phyloP scores from a whole-genome alignment of 2,113 vertebrate species.

The Phaetusa simplex region DNA sequence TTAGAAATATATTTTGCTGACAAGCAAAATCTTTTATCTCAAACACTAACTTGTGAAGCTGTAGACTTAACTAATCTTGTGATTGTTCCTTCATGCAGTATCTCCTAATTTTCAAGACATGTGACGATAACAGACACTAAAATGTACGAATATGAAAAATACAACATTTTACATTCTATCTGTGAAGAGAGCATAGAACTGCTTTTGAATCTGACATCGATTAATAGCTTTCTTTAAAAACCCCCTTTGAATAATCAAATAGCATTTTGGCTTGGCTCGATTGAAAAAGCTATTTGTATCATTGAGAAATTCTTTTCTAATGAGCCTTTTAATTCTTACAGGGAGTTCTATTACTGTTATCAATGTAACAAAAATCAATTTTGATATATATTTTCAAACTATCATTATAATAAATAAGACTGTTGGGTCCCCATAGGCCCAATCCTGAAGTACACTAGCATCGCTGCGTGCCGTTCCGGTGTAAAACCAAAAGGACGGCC shows the following conservation, averaged over 20 bases:
- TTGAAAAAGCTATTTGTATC: slow-evolving; percentile 6
- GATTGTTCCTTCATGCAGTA: background rate
- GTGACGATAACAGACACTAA: background rate
- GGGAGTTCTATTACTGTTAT: background rate
- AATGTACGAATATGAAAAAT: slow-evolving; percentile 5
- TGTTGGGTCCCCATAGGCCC: background rate
- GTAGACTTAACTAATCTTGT: background rate
- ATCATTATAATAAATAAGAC: slow-evolving; percentile 9
- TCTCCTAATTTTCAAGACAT: slow-evolving; percentile 1
- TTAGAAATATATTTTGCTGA: background rate
- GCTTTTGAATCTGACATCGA: slow-evolving; percentile 9
- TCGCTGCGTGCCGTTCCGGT: background rate
- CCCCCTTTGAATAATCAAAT: slow-evolving; percentile 32
- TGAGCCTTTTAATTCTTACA: slow-evolving; percentile 8
- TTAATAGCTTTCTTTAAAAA: slow-evolving; percentile 35
- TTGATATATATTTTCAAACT: background rate
- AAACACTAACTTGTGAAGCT: background rate
- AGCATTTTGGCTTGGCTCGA: background rate
- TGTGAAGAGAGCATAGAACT: background rate
- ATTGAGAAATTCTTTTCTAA: slow-evolving; percentile 13
- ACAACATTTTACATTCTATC: background rate
- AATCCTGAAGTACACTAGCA: background rate
- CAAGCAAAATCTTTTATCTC: background rate
- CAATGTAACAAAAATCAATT: background rate
- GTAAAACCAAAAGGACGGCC: background rate